Percentiles rank a stretch among this genome's conserved stretches.
These are phyloP conservation scores for Struthio camelus DNA, from an alignment of 2,113 vertebrate species.

Conservation along the genomic window DNA sequence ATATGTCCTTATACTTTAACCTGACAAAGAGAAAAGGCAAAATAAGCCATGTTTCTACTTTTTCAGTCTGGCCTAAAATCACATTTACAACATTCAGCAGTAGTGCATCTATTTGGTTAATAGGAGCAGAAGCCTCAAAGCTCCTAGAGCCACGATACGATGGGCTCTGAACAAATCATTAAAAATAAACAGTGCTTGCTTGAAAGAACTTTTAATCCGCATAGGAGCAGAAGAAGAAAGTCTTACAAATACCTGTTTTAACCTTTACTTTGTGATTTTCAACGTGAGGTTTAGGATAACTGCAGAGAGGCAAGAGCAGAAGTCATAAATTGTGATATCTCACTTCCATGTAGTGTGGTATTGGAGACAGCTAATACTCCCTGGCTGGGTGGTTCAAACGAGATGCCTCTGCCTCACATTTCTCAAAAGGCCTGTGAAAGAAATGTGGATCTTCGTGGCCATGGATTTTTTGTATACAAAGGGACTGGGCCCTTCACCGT, in stretches of 20 bases:
- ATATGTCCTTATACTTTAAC: not conserved
- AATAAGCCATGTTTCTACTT: not conserved
- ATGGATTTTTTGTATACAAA: constrained; percentile 21
- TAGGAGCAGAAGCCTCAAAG: not conserved
- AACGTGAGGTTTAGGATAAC: not conserved
- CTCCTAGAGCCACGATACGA: not conserved
- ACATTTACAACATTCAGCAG: not conserved
- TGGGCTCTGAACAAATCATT: not conserved
- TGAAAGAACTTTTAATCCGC: not conserved
- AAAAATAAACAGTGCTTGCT: not conserved
- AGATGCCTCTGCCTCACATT: not conserved
- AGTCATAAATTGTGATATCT: not conserved
- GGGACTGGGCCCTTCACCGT: not conserved
- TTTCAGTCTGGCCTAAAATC: not conserved
- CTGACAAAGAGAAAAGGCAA: not conserved
- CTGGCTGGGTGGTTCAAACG: not conserved
- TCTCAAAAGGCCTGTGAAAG: not conserved
- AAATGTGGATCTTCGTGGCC: not conserved
- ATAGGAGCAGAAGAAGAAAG: not conserved
- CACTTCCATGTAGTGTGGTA: not conserved
- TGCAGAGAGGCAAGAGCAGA: not conserved
- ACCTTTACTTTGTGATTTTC: not conserved
- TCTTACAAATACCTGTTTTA: not conserved
- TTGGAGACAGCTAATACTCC: not conserved
- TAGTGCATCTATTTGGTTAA: not conserved